Evolutionary conservation across 2,888 invertebrate genomes (phyloP), one percentile per base, ranked within the genome.

Genomic region (Mesorhabditis belari): DNA sequence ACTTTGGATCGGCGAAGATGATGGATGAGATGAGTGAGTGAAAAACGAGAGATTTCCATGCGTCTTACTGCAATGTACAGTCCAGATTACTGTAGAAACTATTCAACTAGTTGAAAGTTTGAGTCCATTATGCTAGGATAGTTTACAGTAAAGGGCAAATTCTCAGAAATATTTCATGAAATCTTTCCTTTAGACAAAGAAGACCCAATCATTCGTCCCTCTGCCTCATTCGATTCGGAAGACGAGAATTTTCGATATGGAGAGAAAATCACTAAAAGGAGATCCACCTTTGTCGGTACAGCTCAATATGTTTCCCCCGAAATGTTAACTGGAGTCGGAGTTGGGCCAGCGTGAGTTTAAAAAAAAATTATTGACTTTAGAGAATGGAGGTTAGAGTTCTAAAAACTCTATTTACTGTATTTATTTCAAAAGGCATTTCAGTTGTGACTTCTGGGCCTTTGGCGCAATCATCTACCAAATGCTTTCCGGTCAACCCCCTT

Each of bases 261-360:
- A 6, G 17, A 21, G 17, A 6, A 50, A 23, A 6, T 21, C 17
- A 19, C 21, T 1, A 35, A 35, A n/a, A 25, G 71, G 4, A 62
- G 77, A 0, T 70, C 75, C 2, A 85, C 85, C 9, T 96, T 98
- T 83, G 96, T 96, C 17, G 98, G 98, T 56, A 98, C 96, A 12
- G 95, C 98, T 2, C 95, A 96, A 82, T 98, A 96, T 83, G 94
- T 99, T 0, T 94, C 94, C 61, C 98, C 98, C 3, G 98, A 99
- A 84, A 87, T 96, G 66, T 85, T 98, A 57, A 89, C 80, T 23
- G 82, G 83, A 50, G 66, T 69, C 25, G 60, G 67, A 17, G 71
- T 77, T 19, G 73, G 77, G 23, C 63, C 69, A 28, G 75, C 69
- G 74, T 76, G 62, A 53, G 62, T 50, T 49, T 19, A 9, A 57